Base-by-base conservation (phyloP, 2,888 invertebrate species). In the Tuberolachnus salignus region DNA sequence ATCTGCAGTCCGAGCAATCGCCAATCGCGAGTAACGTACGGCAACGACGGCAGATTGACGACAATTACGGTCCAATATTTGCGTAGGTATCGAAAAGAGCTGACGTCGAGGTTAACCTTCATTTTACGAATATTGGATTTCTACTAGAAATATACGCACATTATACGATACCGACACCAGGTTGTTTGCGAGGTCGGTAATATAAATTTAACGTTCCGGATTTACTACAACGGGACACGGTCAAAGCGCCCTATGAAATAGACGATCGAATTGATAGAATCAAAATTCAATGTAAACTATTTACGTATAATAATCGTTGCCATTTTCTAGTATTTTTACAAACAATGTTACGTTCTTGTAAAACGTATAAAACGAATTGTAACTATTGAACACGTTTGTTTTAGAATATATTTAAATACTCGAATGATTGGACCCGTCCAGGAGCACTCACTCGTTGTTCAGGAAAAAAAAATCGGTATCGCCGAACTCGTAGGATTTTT, bases 1-100 rank as follows among this genome's bases (percentile, higher is more conserved):
- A 70, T 53, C 70, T 71, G 0, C 3, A 57, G 44, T 10, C 21
- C 10, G 23, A 23, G 34, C 26, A 59, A n/a, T 23, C 26, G 6
- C 21, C 46, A 19, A 8, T 0, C 16, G 9, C 3, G 13, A 66
- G 16, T n/a, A n/a, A 16, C 19, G 23, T 23, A 26, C 16, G n/a
- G 3, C 13, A 44, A 21, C 21, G 42, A 57, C 44, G 10, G 55
- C 14, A 23, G 21, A 44, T 57, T 13, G 23, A 44, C 57, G 44
- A 57, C 11, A n/a, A 21, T 57, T n/a, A 23, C 23, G 11, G 57
- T 26, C 6, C 21, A 71, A 71, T 57, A 46, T 57, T 44, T 44
- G 44, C 44, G 21, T 44, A 69, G 10, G 44, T 6, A 66, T 46
- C 44, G 44, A 46, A 23, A 44, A 57, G 44, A 71, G 70, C 70